Conservation (phyloP, 1,140 invertebrate genomes). For the Homarus americanus region DNA sequence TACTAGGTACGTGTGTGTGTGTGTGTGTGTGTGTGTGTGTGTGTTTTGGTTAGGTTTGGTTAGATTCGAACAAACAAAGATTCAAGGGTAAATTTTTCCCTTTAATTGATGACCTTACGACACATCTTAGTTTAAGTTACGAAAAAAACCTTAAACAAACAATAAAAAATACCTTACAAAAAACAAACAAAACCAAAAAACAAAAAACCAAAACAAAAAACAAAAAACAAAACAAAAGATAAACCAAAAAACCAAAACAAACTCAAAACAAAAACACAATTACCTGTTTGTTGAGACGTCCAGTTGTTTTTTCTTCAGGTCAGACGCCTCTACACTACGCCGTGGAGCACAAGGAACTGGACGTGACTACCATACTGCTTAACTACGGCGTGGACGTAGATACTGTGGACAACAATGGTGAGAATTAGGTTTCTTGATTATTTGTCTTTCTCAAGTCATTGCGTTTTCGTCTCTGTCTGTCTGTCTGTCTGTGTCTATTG, state of each 20-base stretch:
- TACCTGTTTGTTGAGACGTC: not conserved
- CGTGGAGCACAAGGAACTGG: constrained; percentile 12
- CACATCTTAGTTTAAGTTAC: not conserved
- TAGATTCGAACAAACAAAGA: too few relatives aligned
- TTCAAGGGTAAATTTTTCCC: too few relatives aligned
- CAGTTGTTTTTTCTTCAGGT: not conserved
- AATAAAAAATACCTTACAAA: too few relatives aligned
- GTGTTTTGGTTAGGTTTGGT: not conserved
- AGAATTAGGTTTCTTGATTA: not conserved
- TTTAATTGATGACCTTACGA: too few relatives aligned
- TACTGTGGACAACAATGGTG: constrained; percentile 9
- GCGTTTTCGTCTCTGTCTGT: too few relatives aligned
- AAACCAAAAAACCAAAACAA: not conserved
- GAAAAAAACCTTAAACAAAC: not conserved
- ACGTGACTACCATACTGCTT: not conserved
- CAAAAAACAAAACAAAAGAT: not conserved
- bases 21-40: not conserved
- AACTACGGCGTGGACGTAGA: not conserved
- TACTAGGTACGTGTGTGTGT: constrained; percentile 29
- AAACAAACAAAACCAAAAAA: not conserved
- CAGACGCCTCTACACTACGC: constrained; percentile 32
- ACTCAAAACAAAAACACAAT: not conserved
- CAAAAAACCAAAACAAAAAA: not conserved
- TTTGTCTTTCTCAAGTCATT: too few relatives aligned
- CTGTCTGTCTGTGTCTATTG: too few relatives aligned